A percentile compares a stretch with the other conserved stretches of the same genome.
These are phyloP conservation scores for Rhingia campestris DNA, from an alignment of 2,888 invertebrate species.

Conservation along the genomic window DNA sequence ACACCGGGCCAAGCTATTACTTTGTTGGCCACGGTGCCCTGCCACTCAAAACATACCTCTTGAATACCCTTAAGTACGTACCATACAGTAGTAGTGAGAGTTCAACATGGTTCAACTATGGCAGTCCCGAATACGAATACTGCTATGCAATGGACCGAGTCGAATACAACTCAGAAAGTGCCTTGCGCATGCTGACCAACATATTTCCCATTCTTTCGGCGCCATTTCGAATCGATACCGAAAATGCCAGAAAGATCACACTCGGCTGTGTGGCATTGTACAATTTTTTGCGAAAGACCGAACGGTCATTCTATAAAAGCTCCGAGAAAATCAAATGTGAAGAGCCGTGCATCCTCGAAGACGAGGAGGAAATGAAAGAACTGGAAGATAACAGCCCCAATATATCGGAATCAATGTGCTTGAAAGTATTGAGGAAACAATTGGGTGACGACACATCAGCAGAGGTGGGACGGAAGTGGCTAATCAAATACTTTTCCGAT, in stretches of 20 bases:
- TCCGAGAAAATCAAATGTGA: slow-evolving; percentile 79
- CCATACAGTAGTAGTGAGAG: slow-evolving; percentile 72
- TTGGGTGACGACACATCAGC: slow-evolving; percentile 79
- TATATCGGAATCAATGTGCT: slow-evolving; percentile 79
- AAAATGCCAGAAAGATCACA: slow-evolving; percentile 80
- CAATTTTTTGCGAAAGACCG: slow-evolving; percentile 81
- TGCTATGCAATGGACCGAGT: slow-evolving; percentile 76
- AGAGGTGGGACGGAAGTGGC: slow-evolving; percentile 78
- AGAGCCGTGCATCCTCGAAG: slow-evolving; percentile 79
- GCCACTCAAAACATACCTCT: slow-evolving; percentile 79
- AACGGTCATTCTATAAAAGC: slow-evolving; percentile 78
- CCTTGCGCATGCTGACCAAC: slow-evolving; percentile 80
- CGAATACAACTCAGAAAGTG: slow-evolving; percentile 74
- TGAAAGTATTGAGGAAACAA: slow-evolving; percentile 78
- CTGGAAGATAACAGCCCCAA: slow-evolving; percentile 80
- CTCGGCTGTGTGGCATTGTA: slow-evolving; percentile 81
- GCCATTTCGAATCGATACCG: slow-evolving; percentile 79
- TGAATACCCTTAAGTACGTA: slow-evolving; percentile 77
- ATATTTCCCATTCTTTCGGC: slow-evolving; percentile 80
- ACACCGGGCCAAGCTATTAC: slow-evolving; percentile 75
- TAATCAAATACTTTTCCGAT: slow-evolving; percentile 76
- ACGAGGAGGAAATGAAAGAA: slow-evolving; percentile 79
- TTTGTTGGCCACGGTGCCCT: slow-evolving; percentile 79
- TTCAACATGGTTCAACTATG: slow-evolving; percentile 68
- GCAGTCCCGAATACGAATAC: slow-evolving; percentile 71